Evolutionary conservation across 2,888 invertebrate species (phyloP), one percentile per base, ranked within the genome.

Genomic region (Molanna angustata): DNA sequence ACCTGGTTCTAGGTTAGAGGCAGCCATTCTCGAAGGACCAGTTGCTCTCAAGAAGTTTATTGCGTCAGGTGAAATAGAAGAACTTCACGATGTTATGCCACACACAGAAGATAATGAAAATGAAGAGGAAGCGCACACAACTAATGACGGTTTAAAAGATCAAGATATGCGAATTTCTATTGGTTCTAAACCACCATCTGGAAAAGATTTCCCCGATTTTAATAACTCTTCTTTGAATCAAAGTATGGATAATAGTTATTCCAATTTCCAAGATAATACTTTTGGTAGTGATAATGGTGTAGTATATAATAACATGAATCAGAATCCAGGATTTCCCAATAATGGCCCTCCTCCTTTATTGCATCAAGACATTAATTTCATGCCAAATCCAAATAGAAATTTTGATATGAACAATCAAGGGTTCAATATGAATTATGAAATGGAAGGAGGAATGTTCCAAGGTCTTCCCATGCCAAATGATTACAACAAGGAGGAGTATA

Each of bases 1-100:
- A 71, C 74, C 88, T 41, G 89, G 88, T 27, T 88, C 90, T 9
- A 84, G 84, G 64, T 68, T 92, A 46, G 86, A 88, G 63, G 80
- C 83, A 60, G 89, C 86, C 4, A 88, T 91, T 60, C 75, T 82
- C 13, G 88, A 89, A 63, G 91, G 91, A 4, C 84, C 86, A 11
- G 80, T 88, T 46, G 85, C 87, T 35, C 74, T 92, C 16, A 87
- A 88, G 65, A 86, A 84, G 64, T 85, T 84, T 62, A 85, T 91
- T 22, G 84, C 86, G 61, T 84, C 88, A 1, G 91, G 91, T 9
- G 89, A 88, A 68, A 81, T 92, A 58, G 89, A 89, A 65, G 89
- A 91, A 64, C 67, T 91, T 27, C 82, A 84, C 52, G 90, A 90
- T 66, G 84, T 89, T 2, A 84, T 89, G 70, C 86, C 88, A 2